These are phyloP conservation scores for Blastobasis lacticolella DNA, from an alignment of 2,888 invertebrate genomes.

Conservation along the genomic window DNA sequence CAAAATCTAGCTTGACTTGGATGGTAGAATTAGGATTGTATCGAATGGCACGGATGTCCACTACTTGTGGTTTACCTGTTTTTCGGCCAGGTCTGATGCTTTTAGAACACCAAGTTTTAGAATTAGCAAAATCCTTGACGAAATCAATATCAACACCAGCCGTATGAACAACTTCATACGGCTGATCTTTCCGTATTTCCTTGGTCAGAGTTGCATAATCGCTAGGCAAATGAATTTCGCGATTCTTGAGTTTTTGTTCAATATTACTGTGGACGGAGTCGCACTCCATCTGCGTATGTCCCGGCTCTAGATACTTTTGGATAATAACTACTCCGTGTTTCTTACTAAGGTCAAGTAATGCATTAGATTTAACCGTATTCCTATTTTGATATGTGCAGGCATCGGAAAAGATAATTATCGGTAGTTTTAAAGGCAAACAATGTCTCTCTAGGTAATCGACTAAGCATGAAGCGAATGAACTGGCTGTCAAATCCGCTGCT, in stretches of 20 bases:
- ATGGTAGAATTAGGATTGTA: slow-evolving; percentile 5
- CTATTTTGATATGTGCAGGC: slow-evolving; percentile 17
- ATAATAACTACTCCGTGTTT: slow-evolving; percentile 5
- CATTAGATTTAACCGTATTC: slow-evolving; percentile 13
- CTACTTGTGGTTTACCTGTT: slow-evolving; percentile 1
- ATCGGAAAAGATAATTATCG: slow-evolving; percentile 10
- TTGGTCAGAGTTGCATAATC: slow-evolving; percentile 20
- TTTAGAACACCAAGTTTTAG: neutral
- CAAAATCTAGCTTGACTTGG: slow-evolving; percentile 12
- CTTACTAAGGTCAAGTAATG: slow-evolving; percentile 10
- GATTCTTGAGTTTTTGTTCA: slow-evolving; percentile 25
- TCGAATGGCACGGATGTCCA: slow-evolving; percentile 1
- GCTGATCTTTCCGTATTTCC: slow-evolving; percentile 3
- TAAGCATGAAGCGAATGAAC: slow-evolving; percentile 13
- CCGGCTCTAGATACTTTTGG: slow-evolving; percentile 27
- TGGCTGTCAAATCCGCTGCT: slow-evolving; percentile 10
- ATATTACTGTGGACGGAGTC: slow-evolving; percentile 25
- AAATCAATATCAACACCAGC: neutral
- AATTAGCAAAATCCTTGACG: neutral
- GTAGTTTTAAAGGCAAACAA: slow-evolving; percentile 4
- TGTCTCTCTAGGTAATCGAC: slow-evolving; percentile 12
- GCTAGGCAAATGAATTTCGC: slow-evolving; percentile 17
- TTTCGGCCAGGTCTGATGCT: slow-evolving; percentile 5
- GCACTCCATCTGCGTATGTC: slow-evolving; percentile 35
- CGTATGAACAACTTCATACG: slow-evolving; percentile 4